Conservation (phyloP, 2,888 invertebrate genomes). For the Macaria notata region DNA sequence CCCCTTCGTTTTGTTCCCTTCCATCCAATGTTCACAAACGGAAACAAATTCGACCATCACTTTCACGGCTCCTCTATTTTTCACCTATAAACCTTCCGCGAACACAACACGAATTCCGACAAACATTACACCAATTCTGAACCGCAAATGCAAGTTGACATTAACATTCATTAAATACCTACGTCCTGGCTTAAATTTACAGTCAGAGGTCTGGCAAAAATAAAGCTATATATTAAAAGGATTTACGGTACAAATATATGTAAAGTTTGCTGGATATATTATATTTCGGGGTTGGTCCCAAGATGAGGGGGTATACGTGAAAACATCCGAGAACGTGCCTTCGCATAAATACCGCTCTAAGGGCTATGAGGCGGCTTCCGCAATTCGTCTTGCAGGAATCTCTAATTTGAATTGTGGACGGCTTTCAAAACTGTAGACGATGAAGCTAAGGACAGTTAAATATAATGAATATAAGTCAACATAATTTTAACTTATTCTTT, state of each 20-base stretch:
- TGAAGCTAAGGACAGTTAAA: constrained; percentile 29
- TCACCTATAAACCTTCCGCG: constrained; percentile 36
- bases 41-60: constrained; percentile 26
- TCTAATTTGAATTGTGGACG: constrained; percentile 81
- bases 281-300: constrained; percentile 77
- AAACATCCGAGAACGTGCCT: constrained; percentile 79
- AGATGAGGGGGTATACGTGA: constrained; percentile 76
- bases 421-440: constrained; percentile 62
- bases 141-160: constrained; percentile 64
- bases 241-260: constrained; percentile 83
- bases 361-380: constrained; percentile 74
- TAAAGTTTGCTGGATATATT: constrained; percentile 82
- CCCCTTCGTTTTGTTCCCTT: constrained; percentile 35
- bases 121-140: constrained; percentile 62
- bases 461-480: too few relatives aligned
- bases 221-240: constrained; percentile 80
- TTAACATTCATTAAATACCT: constrained; percentile 78
- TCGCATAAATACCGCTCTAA: constrained; percentile 74
- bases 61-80: constrained; percentile 34
- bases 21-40: constrained; percentile 14
- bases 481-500: too few relatives aligned
- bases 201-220: constrained; percentile 72
- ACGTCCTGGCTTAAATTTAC: constrained; percentile 70
- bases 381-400: constrained; percentile 81
- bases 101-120: constrained; percentile 42